Conservation (phyloP, 2,888 invertebrate genomes). For the Yponomeuta sedellus region DNA sequence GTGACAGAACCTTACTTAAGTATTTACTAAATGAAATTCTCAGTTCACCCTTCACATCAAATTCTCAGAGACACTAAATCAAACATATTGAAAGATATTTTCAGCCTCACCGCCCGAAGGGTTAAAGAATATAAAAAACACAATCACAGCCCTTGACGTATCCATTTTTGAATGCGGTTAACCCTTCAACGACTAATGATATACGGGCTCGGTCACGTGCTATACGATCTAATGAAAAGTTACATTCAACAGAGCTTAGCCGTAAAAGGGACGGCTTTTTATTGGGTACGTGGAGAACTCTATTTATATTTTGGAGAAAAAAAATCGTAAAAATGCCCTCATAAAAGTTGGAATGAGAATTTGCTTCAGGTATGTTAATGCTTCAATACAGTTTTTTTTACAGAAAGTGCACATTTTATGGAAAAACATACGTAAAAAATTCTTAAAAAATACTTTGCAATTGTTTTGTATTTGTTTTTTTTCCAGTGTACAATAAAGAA, state of each 20-base stretch:
- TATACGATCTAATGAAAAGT: slow-evolving; percentile 47
- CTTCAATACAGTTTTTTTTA: not conserved
- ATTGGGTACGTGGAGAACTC: not conserved
- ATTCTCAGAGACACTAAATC: slow-evolving; percentile 38
- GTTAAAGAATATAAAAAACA: slow-evolving; percentile 50
- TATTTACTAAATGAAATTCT: too few relatives aligned
- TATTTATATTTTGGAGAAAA: not conserved
- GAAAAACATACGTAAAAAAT: too few relatives aligned
- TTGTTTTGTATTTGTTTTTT: too few relatives aligned
- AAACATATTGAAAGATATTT: slow-evolving; percentile 59
- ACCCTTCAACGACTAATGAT: slow-evolving; percentile 52
- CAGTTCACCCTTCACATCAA: slow-evolving; percentile 6
- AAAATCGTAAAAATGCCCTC: not conserved
- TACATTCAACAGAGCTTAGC: slow-evolving; percentile 47
- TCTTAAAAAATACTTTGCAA: too few relatives aligned
- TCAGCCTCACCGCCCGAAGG: slow-evolving; percentile 30
- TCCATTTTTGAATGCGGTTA: slow-evolving; percentile 60
- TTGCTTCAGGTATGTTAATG: not conserved
- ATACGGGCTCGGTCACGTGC: slow-evolving; percentile 53
- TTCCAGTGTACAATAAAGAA: too few relatives aligned
- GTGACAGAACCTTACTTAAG: too few relatives aligned
- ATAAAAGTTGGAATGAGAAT: not conserved
- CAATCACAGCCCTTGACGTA: slow-evolving; percentile 49
- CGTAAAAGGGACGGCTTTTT: slow-evolving; percentile 27
- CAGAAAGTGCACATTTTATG: not conserved